Percentiles rank a stretch among this genome's conserved stretches.
Evolutionary conservation across 2,888 invertebrate species (phyloP).

Genomic region (Polietes domitor): DNA sequence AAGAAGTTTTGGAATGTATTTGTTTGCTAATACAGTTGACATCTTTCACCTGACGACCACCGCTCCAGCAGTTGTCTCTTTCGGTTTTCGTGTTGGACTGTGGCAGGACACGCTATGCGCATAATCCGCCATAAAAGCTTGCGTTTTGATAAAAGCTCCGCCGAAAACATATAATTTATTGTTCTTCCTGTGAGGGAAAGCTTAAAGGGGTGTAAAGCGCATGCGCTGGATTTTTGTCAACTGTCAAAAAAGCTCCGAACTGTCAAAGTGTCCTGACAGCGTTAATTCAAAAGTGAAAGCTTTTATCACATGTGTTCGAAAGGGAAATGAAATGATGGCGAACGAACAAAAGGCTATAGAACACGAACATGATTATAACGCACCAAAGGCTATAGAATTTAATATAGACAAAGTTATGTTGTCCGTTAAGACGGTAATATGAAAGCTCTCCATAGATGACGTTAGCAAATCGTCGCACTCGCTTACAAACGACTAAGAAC

Average conservation of each 20-base stretch:
- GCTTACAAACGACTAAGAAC: too few species aligned
- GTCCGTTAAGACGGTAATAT: too few species aligned
- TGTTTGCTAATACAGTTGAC: conserved; percentile 58
- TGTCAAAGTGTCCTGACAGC: neutral
- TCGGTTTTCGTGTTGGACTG: conserved; percentile 55
- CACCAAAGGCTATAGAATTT: too few species aligned
- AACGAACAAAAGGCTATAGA: too few species aligned
- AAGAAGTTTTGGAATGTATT: conserved; percentile 64
- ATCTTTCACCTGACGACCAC: conserved; percentile 56
- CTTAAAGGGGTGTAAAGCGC: conserved; percentile 19
- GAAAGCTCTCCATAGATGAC: too few species aligned
- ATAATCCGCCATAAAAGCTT: conserved; percentile 60
- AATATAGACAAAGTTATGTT: too few species aligned
- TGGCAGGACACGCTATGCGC: conserved; percentile 60
- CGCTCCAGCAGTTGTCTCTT: conserved; percentile 54
- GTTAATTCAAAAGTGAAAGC: neutral
- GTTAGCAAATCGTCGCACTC: too few species aligned
- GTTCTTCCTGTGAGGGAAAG: conserved; percentile 40
- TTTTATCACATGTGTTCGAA: neutral
- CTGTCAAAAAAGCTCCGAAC: conserved; percentile 28
- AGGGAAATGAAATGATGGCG: too few species aligned
- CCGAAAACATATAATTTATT: conserved; percentile 33
- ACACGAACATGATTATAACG: too few species aligned
- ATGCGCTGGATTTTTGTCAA: conserved; percentile 21
- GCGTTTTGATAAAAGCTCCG: conserved; percentile 51